Evolutionary conservation across 1,140 invertebrate genomes (phyloP), one percentile per base, ranked within the genome.

Genomic region (Ceratitis capitata): DNA sequence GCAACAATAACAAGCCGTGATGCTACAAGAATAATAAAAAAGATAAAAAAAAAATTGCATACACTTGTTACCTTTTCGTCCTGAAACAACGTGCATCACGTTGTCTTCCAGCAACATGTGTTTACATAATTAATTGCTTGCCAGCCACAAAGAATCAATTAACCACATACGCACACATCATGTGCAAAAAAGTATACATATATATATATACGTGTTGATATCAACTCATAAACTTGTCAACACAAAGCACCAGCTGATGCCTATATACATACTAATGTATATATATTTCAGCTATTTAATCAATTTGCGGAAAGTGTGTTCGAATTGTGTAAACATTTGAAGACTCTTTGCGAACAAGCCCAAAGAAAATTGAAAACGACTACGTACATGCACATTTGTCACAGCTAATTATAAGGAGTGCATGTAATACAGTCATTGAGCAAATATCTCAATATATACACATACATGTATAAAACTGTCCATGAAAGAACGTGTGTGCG

Each of bases 331-430:
- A 32, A 32, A 69, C 61, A 69, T 69, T 69, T 14, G 61, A 35
- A 35, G 14, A 69, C 14, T 35, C 10, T n/a, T n/a, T 32, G 39
- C 61, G 61, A 35, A 69, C 32, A 69, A 69, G 61, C 61, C 32
- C 61, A 39, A 69, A 39, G 61, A 69, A 69, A 69, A 69, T 69
- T 69, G 61, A 69, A 56, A 56, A 23, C 51, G 51, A 56, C 51
- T 23, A 53, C 45, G 12, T n/a, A n/a, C n/a, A n/a, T n/a, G 51
- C 14, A 19, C 4, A n/a, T 64, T 19, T 69, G 61, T 39, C 61
- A 35, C 61, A 69, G 61, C 61, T 69, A 69, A 69, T 69, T 69
- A 69, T 35, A 35, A 14, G 61, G 61, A 69, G 61, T 69, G 16
- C 35, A 69, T 19, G 58, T 61, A 61, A 61, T 61, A 29, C 29